Evolutionary conservation across 2,888 invertebrate genomes (phyloP).

Genomic region (Lycia hirtaria): DNA sequence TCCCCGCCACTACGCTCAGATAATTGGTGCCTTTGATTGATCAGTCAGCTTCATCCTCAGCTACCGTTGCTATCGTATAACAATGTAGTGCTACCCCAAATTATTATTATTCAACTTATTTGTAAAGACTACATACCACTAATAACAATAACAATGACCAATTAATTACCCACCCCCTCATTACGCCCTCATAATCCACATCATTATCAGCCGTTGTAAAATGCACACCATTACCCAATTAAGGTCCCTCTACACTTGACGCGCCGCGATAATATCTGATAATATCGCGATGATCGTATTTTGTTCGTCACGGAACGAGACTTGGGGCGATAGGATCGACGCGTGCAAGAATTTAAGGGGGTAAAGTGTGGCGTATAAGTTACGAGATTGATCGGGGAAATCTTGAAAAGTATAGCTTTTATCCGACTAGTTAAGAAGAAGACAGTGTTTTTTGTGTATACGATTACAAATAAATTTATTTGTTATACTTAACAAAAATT

Average conservation of each 20-base stretch:
- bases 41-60: too few species aligned
- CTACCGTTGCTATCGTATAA: too few species aligned
- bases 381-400: too few species aligned
- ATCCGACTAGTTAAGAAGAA: too few species aligned
- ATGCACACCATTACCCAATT: slow-evolving; percentile 38
- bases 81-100: background rate
- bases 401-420: too few species aligned
- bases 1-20: too few species aligned
- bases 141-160: slow-evolving; percentile 15
- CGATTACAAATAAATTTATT: too few species aligned
- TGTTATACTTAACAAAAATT: too few species aligned
- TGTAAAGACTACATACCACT: background rate
- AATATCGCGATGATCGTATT: slow-evolving; percentile 7
- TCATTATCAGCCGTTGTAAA: slow-evolving; percentile 11
- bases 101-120: too few species aligned
- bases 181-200: background rate
- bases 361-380: background rate
- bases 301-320: background rate
- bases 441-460: too few species aligned
- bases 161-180: slow-evolving; percentile 22
- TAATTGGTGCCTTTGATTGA: too few species aligned
- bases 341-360: background rate
- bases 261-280: slow-evolving; percentile 24
- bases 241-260: slow-evolving; percentile 31
- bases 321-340: slow-evolving; percentile 3